Conservation (phyloP, 2,113 vertebrate genomes). For the Pseudorhombus dupliciocellatus region DNA sequence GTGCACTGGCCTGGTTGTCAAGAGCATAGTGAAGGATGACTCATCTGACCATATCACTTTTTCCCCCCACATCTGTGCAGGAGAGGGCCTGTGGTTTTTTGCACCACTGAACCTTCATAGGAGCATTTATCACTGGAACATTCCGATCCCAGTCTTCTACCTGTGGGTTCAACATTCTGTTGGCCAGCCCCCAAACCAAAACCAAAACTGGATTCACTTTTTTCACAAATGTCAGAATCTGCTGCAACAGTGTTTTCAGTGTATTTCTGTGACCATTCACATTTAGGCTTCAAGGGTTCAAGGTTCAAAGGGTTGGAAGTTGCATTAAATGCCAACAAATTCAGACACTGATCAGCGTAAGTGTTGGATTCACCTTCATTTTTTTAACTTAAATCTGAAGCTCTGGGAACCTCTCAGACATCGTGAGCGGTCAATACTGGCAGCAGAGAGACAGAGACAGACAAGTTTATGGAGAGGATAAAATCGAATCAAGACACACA, state of each 20-base stretch:
- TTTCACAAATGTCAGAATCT: no score
- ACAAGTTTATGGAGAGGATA: slow-evolving; percentile 46
- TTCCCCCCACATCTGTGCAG: not conserved
- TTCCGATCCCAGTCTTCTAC: no score
- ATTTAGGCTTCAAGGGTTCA: no score
- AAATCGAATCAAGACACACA: slow-evolving; percentile 51
- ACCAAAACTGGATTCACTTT: no score
- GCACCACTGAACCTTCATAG: not conserved
- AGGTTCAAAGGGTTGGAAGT: no score
- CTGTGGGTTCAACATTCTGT: no score
- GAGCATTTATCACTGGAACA: not conserved
- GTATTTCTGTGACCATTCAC: no score
- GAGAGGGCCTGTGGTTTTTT: not conserved
- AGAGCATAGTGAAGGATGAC: not conserved
- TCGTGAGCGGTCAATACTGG: slow-evolving; percentile 1
- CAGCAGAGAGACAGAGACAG: slow-evolving; percentile 35
- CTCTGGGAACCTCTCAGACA: not conserved
- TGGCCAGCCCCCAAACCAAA: no score
- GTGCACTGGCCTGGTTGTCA: not conserved
- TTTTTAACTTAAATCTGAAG: not conserved
- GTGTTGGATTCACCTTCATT: not conserved
- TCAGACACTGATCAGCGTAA: not conserved
- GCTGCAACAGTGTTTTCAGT: no score
- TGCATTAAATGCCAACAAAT: not conserved
- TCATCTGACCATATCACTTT: not conserved